Evolutionary conservation across 37 sponge, comb jelly and placozoan genomes (phyloP).

Genomic region (Ephydatia muelleri): DNA sequence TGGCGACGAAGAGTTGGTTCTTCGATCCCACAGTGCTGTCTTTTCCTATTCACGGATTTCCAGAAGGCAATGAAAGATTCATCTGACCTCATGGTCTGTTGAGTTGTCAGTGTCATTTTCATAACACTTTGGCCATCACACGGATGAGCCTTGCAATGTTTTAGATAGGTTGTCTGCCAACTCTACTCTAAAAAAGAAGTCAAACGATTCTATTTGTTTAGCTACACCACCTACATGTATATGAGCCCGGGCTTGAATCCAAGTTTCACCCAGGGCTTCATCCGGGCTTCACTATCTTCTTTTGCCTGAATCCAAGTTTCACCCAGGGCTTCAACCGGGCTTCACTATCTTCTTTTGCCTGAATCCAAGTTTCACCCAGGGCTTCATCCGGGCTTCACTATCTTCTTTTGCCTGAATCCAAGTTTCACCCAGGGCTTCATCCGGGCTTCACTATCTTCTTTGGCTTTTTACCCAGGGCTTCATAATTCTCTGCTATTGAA

Average conservation of each 20-base stretch:
- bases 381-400: too few relatives aligned
- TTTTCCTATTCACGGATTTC: constrained; percentile 11
- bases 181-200: constrained; percentile 47
- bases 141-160: constrained; percentile 6
- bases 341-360: constrained; percentile 34
- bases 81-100: neutral
- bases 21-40: constrained; percentile 1
- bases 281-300: constrained; percentile 47
- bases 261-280: constrained; percentile 11
- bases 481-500: constrained; percentile 47
- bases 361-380: too few relatives aligned
- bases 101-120: constrained; percentile 9
- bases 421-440: too few relatives aligned
- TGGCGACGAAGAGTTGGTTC: constrained; percentile 37
- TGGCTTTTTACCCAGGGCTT: too few relatives aligned
- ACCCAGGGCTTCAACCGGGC: constrained; percentile 15
- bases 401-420: too few relatives aligned
- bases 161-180: constrained; percentile 9
- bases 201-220: constrained; percentile 49
- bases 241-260: constrained; percentile 30
- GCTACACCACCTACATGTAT: constrained; percentile 42
- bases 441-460: too few relatives aligned
- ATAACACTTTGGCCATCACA: neutral
- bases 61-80: constrained; percentile 16
- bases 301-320: constrained; percentile 19